Conservation (phyloP, 2,113 vertebrate species). For the Columba livia region DNA sequence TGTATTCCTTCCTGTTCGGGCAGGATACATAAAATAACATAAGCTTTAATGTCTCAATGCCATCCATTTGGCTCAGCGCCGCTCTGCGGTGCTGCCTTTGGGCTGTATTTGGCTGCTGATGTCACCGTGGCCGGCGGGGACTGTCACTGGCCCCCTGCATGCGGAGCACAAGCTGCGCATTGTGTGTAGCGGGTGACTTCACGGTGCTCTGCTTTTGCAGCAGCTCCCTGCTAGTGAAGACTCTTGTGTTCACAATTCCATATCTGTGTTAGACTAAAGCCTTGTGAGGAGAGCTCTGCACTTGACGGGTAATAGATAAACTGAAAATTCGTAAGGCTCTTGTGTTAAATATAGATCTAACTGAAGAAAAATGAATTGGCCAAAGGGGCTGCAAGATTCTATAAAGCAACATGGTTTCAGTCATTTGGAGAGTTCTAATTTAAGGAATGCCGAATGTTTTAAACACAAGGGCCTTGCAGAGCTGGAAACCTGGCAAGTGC, state of each 20-base stretch:
- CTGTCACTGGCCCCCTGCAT: background rate
- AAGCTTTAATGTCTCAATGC: background rate
- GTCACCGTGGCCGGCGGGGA: background rate
- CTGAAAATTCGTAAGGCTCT: background rate
- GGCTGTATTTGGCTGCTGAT: background rate
- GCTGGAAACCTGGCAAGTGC: background rate
- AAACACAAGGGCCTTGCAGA: background rate
- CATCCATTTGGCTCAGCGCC: background rate
- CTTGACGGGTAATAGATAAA: background rate
- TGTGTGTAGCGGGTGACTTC: background rate
- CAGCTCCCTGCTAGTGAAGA: background rate
- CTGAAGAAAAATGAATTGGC: background rate
- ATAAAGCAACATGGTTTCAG: accelerated
- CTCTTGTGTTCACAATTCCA: background rate
- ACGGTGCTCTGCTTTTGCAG: background rate
- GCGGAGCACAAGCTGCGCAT: background rate
- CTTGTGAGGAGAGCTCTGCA: background rate
- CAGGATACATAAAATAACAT: background rate
- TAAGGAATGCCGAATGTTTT: background rate
- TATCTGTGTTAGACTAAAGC: background rate
- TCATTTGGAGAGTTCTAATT: background rate
- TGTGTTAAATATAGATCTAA: background rate
- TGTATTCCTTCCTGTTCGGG: background rate
- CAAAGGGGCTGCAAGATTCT: background rate
- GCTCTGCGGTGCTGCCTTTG: background rate